Conservation (phyloP, 2,797 vertebrate genomes). For the Pangasius sanitwongsei region DNA sequence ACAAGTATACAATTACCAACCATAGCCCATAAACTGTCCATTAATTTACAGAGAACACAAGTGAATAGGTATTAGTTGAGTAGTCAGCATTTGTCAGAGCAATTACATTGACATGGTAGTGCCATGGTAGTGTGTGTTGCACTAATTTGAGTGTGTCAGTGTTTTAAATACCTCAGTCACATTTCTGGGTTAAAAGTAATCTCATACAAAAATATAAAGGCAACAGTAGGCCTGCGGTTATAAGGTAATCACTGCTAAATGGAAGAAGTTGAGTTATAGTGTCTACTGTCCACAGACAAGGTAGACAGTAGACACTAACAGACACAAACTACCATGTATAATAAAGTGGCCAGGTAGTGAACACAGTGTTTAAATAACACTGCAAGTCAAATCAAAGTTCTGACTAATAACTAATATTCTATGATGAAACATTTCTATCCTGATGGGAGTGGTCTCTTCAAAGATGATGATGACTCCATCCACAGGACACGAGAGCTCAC, state of each 20-base stretch:
- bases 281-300: background rate
- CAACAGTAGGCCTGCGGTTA: background rate
- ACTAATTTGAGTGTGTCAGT: background rate
- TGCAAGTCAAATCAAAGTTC: background rate
- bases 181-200: too few relatives aligned
- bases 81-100: slow-evolving; percentile 1
- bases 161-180: background rate
- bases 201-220: background rate
- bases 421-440: background rate
- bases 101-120: background rate
- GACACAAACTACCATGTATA: background rate
- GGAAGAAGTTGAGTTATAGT: background rate
- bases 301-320: background rate
- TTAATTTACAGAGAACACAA: background rate
- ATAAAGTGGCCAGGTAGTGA: background rate
- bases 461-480: background rate
- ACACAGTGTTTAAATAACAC: background rate
- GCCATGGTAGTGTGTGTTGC: background rate
- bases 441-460: background rate
- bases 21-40: background rate
- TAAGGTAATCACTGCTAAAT: background rate
- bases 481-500: background rate
- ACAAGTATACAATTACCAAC: background rate
- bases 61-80: background rate
- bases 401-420: background rate